phyloP scores from a whole-genome alignment of 2,888 invertebrate genomes.

The Scaptomyza cyrtandrae region DNA sequence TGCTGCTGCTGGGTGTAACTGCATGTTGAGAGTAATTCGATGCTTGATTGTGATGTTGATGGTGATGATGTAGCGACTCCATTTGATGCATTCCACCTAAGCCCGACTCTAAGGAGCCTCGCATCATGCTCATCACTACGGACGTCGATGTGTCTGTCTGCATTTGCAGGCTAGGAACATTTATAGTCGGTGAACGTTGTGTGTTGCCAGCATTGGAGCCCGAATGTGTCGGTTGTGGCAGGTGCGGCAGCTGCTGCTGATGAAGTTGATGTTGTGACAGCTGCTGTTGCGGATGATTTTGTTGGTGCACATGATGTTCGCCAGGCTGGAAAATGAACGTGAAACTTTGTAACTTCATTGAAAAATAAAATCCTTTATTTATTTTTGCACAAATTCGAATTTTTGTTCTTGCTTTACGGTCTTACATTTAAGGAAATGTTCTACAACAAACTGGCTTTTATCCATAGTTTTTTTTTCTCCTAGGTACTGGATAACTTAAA shows the following conservation, averaged over 20 bases:
- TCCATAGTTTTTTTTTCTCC: too few species aligned
- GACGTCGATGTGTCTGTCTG: slow-evolving; percentile 56
- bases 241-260: slow-evolving; percentile 49
- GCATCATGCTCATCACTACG: slow-evolving; percentile 86
- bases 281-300: slow-evolving; percentile 29
- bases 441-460: too few species aligned
- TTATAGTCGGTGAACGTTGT: slow-evolving; percentile 69
- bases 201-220: slow-evolving; percentile 64
- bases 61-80: slow-evolving; percentile 63
- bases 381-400: too few species aligned
- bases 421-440: too few species aligned
- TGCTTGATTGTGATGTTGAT: slow-evolving; percentile 61
- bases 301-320: slow-evolving; percentile 46
- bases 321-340: slow-evolving; percentile 19
- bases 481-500: too few species aligned
- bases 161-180: slow-evolving; percentile 74
- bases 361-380: too few species aligned
- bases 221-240: slow-evolving; percentile 29
- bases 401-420: neutral
- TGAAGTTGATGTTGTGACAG: slow-evolving; percentile 17
- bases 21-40: slow-evolving; percentile 8
- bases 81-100: slow-evolving; percentile 64
- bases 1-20: neutral
- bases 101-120: slow-evolving; percentile 79
- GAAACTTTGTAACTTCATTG: neutral